A percentile compares a stretch with the other conserved stretches of the same genome.
Evolutionary conservation across 2,888 invertebrate species (phyloP).

Genomic region (Hoplodrina ambigua): DNA sequence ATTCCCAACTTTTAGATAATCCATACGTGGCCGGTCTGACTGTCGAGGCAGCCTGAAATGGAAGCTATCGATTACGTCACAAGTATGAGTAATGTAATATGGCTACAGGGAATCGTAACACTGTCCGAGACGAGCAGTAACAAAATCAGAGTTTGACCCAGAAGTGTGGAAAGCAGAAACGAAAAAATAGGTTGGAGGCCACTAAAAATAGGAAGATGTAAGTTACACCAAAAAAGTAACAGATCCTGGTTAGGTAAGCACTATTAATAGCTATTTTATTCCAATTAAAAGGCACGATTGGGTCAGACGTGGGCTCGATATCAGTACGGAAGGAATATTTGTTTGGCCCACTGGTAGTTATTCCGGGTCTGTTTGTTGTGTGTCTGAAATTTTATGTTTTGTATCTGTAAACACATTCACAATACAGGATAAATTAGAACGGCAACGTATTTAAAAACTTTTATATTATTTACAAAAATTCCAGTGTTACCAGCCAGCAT

Average conservation of each 20-base stretch:
- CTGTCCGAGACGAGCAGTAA: not conserved
- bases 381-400: too few species aligned
- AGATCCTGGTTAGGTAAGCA: too few species aligned
- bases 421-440: too few species aligned
- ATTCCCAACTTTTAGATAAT: not conserved
- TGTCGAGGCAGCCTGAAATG: not conserved
- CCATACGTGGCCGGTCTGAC: not conserved
- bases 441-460: not conserved
- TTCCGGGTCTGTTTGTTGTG: too few species aligned
- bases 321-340: too few species aligned
- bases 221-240: too few species aligned
- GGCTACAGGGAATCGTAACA: not conserved
- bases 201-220: too few species aligned
- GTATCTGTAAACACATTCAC: too few species aligned
- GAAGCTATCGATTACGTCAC: not conserved
- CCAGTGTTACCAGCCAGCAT: not conserved
- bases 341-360: too few species aligned
- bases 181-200: not conserved
- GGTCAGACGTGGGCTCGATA: too few species aligned
- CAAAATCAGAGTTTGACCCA: not conserved
- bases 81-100: conserved; percentile 15
- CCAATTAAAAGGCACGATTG: too few species aligned
- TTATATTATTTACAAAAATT: conserved; percentile 6
- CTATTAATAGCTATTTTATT: too few species aligned
- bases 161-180: not conserved